phyloP scores from a whole-genome alignment of 2,888 invertebrate genomes.

The Sinhomidia bicolor region DNA sequence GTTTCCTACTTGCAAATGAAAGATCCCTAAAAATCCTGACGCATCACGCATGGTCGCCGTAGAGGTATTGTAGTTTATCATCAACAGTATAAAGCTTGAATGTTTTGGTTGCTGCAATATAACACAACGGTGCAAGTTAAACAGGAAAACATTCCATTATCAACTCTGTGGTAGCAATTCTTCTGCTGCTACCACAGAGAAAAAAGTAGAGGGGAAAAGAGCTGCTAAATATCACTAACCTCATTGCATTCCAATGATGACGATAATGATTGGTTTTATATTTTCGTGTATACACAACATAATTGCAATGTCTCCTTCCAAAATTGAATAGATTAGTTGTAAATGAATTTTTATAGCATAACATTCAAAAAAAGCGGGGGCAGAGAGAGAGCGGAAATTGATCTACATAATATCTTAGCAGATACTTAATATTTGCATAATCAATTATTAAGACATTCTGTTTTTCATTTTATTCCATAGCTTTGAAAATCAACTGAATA shows the following conservation, averaged over 20 bases:
- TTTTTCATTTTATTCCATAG: too few species aligned
- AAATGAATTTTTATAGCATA: too few species aligned
- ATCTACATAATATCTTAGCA: too few species aligned
- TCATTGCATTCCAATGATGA: slow-evolving; percentile 13
- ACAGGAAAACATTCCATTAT: not conserved
- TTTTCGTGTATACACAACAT: not conserved
- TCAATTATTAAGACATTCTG: too few species aligned
- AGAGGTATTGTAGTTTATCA: too few species aligned
- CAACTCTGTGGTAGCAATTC: not conserved
- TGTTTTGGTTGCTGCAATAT: not conserved
- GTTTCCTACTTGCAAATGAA: not conserved
- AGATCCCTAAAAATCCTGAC: not conserved
- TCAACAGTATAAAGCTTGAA: too few species aligned
- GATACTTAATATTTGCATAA: too few species aligned
- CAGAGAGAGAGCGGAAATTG: too few species aligned
- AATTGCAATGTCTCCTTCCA: too few species aligned
- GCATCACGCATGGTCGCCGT: not conserved
- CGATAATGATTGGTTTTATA: not conserved
- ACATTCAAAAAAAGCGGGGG: too few species aligned
- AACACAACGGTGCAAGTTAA: not conserved
- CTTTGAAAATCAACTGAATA: too few species aligned
- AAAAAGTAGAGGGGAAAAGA: not conserved
- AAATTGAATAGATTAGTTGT: too few species aligned
- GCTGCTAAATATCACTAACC: slow-evolving; percentile 49
- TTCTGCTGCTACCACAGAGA: not conserved